Conservation (phyloP, 2,113 vertebrate species). For the human (Homo sapiens) region DNA sequence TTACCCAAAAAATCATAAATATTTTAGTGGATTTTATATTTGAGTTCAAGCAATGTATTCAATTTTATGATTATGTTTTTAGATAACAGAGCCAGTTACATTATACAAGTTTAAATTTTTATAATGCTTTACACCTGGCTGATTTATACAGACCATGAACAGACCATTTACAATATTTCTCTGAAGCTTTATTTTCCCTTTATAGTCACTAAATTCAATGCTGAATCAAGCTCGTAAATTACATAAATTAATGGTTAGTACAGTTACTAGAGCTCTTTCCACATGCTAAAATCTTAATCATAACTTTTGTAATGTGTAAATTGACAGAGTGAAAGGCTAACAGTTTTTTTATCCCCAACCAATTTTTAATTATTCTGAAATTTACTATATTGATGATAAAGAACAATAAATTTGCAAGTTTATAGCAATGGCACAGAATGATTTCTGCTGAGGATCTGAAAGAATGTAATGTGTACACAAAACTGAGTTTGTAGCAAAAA, state of each 20-base stretch:
- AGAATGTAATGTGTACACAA: neutral
- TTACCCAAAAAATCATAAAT: neutral
- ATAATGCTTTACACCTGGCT: conserved; percentile 33
- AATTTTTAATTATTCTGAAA: conserved; percentile 59
- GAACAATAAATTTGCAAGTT: conserved; percentile 28
- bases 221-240: conserved; percentile 55
- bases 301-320: conserved; percentile 44
- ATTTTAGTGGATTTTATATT: conserved; percentile 10
- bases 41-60: conserved; percentile 32
- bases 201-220: conserved; percentile 55
- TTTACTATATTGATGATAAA: neutral
- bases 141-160: conserved; percentile 44
- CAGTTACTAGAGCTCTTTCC: conserved; percentile 34
- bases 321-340: conserved; percentile 50
- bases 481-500: neutral
- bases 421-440: neutral
- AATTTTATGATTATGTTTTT: conserved; percentile 43
- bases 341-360: conserved; percentile 1
- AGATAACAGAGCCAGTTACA: conserved; percentile 31
- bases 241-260: conserved; percentile 56
- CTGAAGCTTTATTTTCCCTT: conserved; percentile 42
- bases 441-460: neutral
- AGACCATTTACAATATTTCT: conserved; percentile 52
- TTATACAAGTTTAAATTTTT: conserved; percentile 49
- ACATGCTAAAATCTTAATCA: conserved; percentile 37